Evolutionary conservation across 2,888 invertebrate species (phyloP), one percentile per base, ranked within the genome.

Genomic region (Sthenelais limicola): DNA sequence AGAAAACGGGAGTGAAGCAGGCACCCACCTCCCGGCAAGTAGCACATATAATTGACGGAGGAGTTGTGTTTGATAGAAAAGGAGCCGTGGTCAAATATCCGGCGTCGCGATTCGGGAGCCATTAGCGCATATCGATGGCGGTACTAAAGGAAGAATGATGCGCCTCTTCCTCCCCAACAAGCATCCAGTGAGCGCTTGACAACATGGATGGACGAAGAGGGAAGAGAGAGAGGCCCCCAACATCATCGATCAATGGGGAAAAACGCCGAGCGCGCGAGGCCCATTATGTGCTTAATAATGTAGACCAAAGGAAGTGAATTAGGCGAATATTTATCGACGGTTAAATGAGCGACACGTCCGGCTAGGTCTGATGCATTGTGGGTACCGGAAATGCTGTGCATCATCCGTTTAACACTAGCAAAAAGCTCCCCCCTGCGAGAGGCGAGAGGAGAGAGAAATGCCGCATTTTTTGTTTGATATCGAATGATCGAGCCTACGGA

Each of bases 271-370:
- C 35, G 9, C 62, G 30, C 24, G 21, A 15, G 38, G 62, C 62
- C n/a, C 62, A 62, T 62, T 62, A 62, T 62, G 62, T 62, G 62
- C 62, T 62, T 62, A 62, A 62, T 62, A 62, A 62, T 62, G 62
- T 62, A 62, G 62, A 62, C 62, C 62, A 62, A 62, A 62, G 62
- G 62, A 62, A 62, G 62, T 62, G 62, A 62, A 62, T 62, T 62
- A 62, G 62, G 62, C 62, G 62, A 62, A 62, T 62, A 62, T 62
- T 62, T 62, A 62, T 62, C 62, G 62, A 62, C 38, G 38, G 62
- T 43, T 26, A 62, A 62, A 62, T 62, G 62, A 62, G 38, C 62
- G 62, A 62, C 62, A 62, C 62, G 62, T 62, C 24, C 24, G 62
- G 38, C 24, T 24, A 62, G 38, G 62, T 43, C 38, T 28, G 62